Percentiles rank a stretch among this genome's conserved stretches.
Conservation (phyloP, 1,140 invertebrate genomes). For the Elymnias hypermnestra region DNA sequence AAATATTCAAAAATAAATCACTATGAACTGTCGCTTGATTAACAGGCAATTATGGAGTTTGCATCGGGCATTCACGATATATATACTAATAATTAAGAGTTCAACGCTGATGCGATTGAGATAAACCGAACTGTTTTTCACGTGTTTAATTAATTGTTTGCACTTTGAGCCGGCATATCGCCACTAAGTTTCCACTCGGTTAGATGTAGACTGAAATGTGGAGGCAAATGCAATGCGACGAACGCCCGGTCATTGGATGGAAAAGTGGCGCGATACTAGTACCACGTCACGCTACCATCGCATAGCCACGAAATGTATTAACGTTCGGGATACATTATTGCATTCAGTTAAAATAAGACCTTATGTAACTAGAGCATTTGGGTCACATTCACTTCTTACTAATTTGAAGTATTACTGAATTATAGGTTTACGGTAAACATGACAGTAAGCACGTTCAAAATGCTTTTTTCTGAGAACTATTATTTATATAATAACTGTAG, state of each 20-base stretch:
- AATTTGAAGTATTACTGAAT: too few relatives aligned
- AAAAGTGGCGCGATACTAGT: conserved; percentile 57
- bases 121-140: neutral
- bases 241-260: conserved; percentile 44
- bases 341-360: conserved; percentile 20
- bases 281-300: conserved; percentile 44
- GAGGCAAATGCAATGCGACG: conserved; percentile 24
- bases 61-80: too few relatives aligned
- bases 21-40: too few relatives aligned
- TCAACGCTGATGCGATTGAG: too few relatives aligned
- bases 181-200: neutral
- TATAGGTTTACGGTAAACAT: too few relatives aligned
- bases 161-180: neutral
- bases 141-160: neutral
- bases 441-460: too few relatives aligned
- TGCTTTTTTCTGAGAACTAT: too few relatives aligned
- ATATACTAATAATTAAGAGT: too few relatives aligned
- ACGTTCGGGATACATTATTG: conserved; percentile 21
- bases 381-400: conserved; percentile 9
- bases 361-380: conserved; percentile 9
- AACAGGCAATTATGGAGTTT: too few relatives aligned
- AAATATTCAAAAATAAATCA: too few relatives aligned
- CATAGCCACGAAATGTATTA: conserved; percentile 24
- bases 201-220: neutral
- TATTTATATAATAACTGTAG: too few relatives aligned